These are phyloP conservation scores for Hetaerina americana DNA, from an alignment of 1,140 invertebrate species.

Conservation along the genomic window DNA sequence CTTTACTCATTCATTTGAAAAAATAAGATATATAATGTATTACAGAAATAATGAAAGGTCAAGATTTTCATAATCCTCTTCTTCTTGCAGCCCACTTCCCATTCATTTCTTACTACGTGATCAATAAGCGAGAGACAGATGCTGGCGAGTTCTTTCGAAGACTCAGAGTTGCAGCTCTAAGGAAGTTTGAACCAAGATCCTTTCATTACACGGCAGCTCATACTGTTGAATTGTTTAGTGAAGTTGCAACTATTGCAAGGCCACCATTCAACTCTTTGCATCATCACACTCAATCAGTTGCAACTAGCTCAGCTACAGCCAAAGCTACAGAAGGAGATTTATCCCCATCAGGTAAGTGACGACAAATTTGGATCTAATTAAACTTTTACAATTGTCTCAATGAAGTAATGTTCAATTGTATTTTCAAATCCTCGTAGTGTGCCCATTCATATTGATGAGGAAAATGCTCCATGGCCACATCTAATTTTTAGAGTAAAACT, in stretches of 20 bases:
- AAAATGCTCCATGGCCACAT: too few species aligned
- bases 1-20: not conserved
- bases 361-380: too few species aligned
- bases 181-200: constrained; percentile 67
- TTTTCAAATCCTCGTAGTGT: too few species aligned
- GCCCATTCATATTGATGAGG: too few species aligned
- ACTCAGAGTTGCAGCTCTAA: constrained; percentile 60
- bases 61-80: constrained; percentile 13
- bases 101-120: constrained; percentile 79
- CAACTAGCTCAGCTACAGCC: not conserved
- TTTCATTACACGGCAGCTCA: constrained; percentile 72
- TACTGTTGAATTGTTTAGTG: constrained; percentile 71
- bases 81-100: constrained; percentile 65
- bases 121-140: constrained; percentile 72
- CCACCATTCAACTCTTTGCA: constrained; percentile 49
- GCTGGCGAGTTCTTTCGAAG: constrained; percentile 71
- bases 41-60: constrained; percentile 1
- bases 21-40: not conserved
- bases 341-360: not conserved
- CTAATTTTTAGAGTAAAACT: too few species aligned
- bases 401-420: too few species aligned
- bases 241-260: constrained; percentile 77
- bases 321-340: not conserved
- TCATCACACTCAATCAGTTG: not conserved
- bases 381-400: too few species aligned